Evolutionary conservation across 2,113 vertebrate species (phyloP).

Genomic region (Propithecus coquereli): DNA sequence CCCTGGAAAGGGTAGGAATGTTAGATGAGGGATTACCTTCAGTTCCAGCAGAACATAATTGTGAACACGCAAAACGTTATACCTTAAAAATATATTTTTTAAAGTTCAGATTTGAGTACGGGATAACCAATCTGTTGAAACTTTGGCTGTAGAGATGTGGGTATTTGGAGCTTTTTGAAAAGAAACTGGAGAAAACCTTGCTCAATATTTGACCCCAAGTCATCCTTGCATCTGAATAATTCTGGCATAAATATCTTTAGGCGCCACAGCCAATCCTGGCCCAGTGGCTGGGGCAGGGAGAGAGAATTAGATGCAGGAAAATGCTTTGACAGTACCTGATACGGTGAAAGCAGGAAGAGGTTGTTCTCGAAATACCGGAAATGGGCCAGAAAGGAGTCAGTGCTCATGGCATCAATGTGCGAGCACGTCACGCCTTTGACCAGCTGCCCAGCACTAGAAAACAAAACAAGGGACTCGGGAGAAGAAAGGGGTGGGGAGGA

Average conservation of each 20-base stretch:
- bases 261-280: background rate
- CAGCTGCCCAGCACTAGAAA: conserved; percentile 82
- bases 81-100: background rate
- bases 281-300: background rate
- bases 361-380: conserved; percentile 82
- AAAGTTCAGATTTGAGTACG: background rate
- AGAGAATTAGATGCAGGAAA: background rate
- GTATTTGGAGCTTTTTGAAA: background rate
- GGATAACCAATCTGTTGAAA: background rate
- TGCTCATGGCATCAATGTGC: conserved; percentile 79
- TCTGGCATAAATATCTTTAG: background rate
- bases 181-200: background rate
- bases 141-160: background rate
- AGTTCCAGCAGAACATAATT: background rate
- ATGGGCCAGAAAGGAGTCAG: conserved; percentile 72
- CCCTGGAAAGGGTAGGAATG: background rate
- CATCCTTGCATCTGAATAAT: background rate
- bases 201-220: background rate
- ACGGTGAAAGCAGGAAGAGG: conserved; percentile 81
- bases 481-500: background rate
- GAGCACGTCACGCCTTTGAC: conserved; percentile 84
- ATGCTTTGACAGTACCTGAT: conserved; percentile 80
- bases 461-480: background rate
- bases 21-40: background rate
- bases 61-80: rapidly evolving